Evolutionary conservation across 2,888 invertebrate genomes (phyloP), one percentile per base, ranked within the genome.

Genomic region (Melolontha melolontha): DNA sequence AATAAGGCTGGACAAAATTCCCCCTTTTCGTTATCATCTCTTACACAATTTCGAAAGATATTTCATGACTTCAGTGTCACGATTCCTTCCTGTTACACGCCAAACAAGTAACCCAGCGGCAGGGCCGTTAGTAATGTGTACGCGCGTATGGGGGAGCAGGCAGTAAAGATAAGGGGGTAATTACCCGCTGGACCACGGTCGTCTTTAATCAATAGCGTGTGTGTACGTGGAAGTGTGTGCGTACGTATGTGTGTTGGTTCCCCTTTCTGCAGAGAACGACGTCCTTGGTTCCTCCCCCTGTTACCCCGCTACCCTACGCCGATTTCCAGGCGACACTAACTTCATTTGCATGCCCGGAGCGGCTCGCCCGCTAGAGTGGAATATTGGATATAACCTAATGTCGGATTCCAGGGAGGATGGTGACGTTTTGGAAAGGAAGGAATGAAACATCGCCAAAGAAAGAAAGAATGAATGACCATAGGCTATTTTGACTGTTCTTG

Each of bases 341-440:
- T 83, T 83, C 83, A 84, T 83, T 83, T 83, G 83, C 83, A 83
- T 83, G 83, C 83, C 82, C 80, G 79, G 80, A 80, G 82, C 82
- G 80, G 44, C 79, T 82, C 80, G 80, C 80, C 79, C 73, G 72
- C 73, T 70, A 81, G 81, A 82, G 82, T 81, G 82, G 83, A 83
- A 83, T 82, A 83, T 78, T 81, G 81, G 80, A 81, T 81, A 59
- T 55, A 82, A 81, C 81, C 81, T 82, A 82, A 82, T 81, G 82
- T 81, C 81, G 80, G 80, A 79, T 79, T 80, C 77, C 75, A 66
- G 49, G 39, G 34, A 49, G 41, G 17, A 1, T 10, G 55, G n/a
- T 12, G 1, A 8, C 10, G 22, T 50, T 27, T 10, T 4, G 27
- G n/a, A n/a, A 8, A 29, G 14, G 27, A 27, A 34, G 8, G 34